A percentile compares a stretch with the other conserved stretches of the same genome.
Evolutionary conservation across 2,797 vertebrate genomes (phyloP).

Genomic region (Anguilla anguilla): DNA sequence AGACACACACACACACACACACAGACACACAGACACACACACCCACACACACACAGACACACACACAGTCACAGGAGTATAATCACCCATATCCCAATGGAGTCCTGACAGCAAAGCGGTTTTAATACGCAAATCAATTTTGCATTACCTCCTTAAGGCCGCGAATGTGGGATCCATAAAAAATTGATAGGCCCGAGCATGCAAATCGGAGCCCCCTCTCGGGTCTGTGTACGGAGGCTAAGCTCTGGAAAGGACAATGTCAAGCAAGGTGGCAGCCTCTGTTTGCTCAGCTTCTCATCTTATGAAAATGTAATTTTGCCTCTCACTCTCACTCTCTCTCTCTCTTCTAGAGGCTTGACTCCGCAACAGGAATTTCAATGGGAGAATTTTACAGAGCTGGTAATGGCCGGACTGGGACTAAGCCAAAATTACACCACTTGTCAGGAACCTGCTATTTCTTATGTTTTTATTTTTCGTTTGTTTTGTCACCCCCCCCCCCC

Average conservation of each 20-base stretch:
- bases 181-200: conserved; percentile 84
- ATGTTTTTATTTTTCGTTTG: neutral
- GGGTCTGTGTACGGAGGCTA: conserved; percentile 74
- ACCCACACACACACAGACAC: neutral
- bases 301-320: conserved; percentile 69
- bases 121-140: conserved; percentile 93
- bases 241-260: conserved; percentile 67
- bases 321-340: conserved; percentile 52
- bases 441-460: neutral
- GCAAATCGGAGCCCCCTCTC: conserved; percentile 75
- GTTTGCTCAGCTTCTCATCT: conserved; percentile 60
- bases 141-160: conserved; percentile 85
- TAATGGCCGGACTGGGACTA: neutral
- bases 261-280: conserved; percentile 60
- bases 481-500: too few species aligned
- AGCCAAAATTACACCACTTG: neutral
- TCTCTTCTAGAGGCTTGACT: neutral
- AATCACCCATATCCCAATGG: conserved; percentile 79
- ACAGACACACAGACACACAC: neutral
- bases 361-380: neutral
- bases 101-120: conserved; percentile 80
- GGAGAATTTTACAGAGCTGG: neutral
- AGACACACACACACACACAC: neutral
- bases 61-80: conserved; percentile 59
- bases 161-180: conserved; percentile 82